Conservation (phyloP, 2,113 vertebrate species). For the Gymnarchus niloticus region DNA sequence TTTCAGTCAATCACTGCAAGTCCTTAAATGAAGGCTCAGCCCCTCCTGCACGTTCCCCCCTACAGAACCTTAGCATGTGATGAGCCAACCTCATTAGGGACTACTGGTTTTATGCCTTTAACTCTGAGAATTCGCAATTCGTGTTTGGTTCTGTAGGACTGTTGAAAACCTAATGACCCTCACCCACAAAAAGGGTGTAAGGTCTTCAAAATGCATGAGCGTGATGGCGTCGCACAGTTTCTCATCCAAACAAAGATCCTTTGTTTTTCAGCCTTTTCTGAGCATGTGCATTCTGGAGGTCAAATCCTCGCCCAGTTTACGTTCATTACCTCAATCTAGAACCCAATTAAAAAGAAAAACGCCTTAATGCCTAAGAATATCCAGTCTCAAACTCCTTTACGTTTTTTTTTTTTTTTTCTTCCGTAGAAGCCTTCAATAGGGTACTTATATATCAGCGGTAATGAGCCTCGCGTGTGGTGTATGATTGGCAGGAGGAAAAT, state of each 20-base stretch:
- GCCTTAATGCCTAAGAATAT: slow-evolving; percentile 3
- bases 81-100: slow-evolving; percentile 27
- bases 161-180: slow-evolving; percentile 32
- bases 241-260: slow-evolving; percentile 28
- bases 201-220: slow-evolving; percentile 19
- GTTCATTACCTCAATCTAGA: slow-evolving; percentile 26
- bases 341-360: slow-evolving; percentile 38
- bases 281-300: slow-evolving; percentile 6
- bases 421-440: slow-evolving; percentile 4
- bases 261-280: slow-evolving; percentile 31
- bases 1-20: background rate
- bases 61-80: slow-evolving; percentile 6
- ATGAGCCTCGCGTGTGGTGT: background rate
- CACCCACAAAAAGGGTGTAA: slow-evolving; percentile 18
- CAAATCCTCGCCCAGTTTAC: slow-evolving; percentile 6
- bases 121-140: background rate
- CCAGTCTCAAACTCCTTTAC: slow-evolving; percentile 22
- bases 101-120: background rate
- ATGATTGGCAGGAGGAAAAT: background rate
- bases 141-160: slow-evolving; percentile 3
- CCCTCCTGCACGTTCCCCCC: background rate
- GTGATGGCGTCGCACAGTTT: slow-evolving; percentile 22
- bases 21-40: background rate
- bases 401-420: too few species aligned
- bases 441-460: background rate